Evolutionary conservation across 2,113 vertebrate species (phyloP), one percentile per base, ranked within the genome.

Genomic region (Embiotoca jacksoni): DNA sequence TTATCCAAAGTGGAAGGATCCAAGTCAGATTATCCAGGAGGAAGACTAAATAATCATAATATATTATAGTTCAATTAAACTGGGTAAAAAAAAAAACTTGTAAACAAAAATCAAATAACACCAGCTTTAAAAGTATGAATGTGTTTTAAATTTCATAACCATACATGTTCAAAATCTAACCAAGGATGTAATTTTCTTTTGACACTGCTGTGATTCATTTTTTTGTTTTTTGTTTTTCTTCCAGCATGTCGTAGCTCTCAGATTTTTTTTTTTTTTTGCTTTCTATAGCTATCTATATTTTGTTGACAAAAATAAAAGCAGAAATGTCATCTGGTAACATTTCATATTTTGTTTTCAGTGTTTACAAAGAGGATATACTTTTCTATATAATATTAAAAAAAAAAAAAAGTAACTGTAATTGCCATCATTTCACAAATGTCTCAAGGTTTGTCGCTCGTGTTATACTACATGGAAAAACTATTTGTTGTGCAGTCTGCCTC

Each of bases 331-430:
- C 15, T 53, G 64, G 3, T 36, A 68, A 76, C 0, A 31, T 33
- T 70, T 72, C 41, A 50, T 36, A 55, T 50, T 60, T 2, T 7
- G 35, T 63, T 52, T 61, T 41, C 23, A 61, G 11, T 30, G 68
- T 89, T 85, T 89, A 88, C 79, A 90, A 57, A 87, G 80, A 85
- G 31, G 55, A 57, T 66, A 77, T 82, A 87, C 77, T 85, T 91
- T 82, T 86, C 44, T 80, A 84, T 71, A 15, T 75, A n/a, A 71
- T 66, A 54, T 85, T 76, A 23, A 23, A 23, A 23, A 23, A 23
- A 30, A 69, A 15, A 71, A 56, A 1, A 77, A 41, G n/a, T 37
- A 76, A 67, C 61, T 57, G n/a, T 46, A 41, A 66, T 31, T 35
- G 7, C 30, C 23, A 58, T n/a, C 6, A 10, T 54, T 4, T 57